Conservation (phyloP, 2,888 invertebrate genomes). For the Pterostichus madidus region DNA sequence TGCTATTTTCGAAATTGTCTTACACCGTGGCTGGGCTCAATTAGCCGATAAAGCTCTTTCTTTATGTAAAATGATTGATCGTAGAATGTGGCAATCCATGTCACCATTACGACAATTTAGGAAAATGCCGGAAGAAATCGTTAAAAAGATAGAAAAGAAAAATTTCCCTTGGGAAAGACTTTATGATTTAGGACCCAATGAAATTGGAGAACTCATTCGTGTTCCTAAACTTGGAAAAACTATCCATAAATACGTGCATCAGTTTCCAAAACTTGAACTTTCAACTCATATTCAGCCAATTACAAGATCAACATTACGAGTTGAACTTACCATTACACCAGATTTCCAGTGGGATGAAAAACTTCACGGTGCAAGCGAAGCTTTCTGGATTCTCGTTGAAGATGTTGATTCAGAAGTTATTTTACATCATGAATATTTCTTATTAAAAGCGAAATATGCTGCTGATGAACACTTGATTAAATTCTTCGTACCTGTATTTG, state of each 20-base stretch:
- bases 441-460: conserved; percentile 96
- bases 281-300: conserved; percentile 99
- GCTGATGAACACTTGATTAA: conserved; percentile 97
- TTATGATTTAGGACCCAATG: conserved; percentile 97
- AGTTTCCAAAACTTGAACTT: conserved; percentile 97
- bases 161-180: conserved; percentile 96
- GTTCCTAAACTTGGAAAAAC: conserved; percentile 96
- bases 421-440: conserved; percentile 95
- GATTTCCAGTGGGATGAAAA: conserved; percentile 99
- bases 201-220: conserved; percentile 96
- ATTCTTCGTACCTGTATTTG: conserved; percentile 99
- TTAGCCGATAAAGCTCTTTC: conserved; percentile 96
- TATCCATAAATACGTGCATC: conserved; percentile 97
- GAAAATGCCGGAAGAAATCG: conserved; percentile 97
- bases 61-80: conserved; percentile 99
- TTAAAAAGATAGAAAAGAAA: conserved; percentile 99
- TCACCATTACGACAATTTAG: conserved; percentile 97
- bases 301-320: conserved; percentile 93
- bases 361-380: conserved; percentile 89
- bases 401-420: conserved; percentile 94
- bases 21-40: conserved; percentile 96
- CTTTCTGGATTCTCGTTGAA: conserved; percentile 93
- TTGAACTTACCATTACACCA: conserved; percentile 97
- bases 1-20: conserved; percentile 98
- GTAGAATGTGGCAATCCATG: conserved; percentile 99